Evolutionary conservation across 2,888 invertebrate genomes (phyloP).

Genomic region (Monopis laevigella): DNA sequence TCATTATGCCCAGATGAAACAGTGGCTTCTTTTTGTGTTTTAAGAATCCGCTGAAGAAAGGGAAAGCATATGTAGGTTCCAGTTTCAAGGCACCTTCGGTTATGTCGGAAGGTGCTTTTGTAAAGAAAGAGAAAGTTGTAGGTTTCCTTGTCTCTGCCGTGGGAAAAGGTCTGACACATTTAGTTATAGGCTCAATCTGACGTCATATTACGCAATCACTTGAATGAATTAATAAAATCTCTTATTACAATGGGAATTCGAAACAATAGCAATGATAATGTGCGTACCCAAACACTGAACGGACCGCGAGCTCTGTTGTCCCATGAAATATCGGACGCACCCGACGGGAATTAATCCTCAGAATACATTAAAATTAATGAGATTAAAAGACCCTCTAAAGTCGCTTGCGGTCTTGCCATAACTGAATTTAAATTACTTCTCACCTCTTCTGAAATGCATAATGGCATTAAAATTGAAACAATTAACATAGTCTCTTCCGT

Average conservation of each 20-base stretch:
- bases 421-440: slow-evolving; percentile 59
- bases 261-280: background rate
- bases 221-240: too few relatives aligned
- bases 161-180: too few relatives aligned
- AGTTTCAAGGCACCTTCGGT: too few relatives aligned
- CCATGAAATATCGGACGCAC: slow-evolving; percentile 37
- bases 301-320: slow-evolving; percentile 17
- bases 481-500: slow-evolving; percentile 24
- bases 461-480: slow-evolving; percentile 52
- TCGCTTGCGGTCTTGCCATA: slow-evolving; percentile 25
- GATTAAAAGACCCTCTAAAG: slow-evolving; percentile 51
- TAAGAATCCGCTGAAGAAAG: too few relatives aligned
- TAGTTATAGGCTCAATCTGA: too few relatives aligned
- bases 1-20: too few relatives aligned
- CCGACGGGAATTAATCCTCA: slow-evolving; percentile 48
- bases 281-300: background rate
- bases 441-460: slow-evolving; percentile 59
- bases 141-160: too few relatives aligned
- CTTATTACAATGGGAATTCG: background rate
- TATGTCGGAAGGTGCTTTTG: too few relatives aligned
- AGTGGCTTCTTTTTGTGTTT: too few relatives aligned
- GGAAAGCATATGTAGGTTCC: too few relatives aligned
- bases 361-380: slow-evolving; percentile 65
- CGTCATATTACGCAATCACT: too few relatives aligned
- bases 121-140: too few relatives aligned